Percentiles rank a stretch among this genome's conserved stretches.
phyloP scores from a whole-genome alignment of 2,888 invertebrate genomes.

The Leuctra nigra region DNA sequence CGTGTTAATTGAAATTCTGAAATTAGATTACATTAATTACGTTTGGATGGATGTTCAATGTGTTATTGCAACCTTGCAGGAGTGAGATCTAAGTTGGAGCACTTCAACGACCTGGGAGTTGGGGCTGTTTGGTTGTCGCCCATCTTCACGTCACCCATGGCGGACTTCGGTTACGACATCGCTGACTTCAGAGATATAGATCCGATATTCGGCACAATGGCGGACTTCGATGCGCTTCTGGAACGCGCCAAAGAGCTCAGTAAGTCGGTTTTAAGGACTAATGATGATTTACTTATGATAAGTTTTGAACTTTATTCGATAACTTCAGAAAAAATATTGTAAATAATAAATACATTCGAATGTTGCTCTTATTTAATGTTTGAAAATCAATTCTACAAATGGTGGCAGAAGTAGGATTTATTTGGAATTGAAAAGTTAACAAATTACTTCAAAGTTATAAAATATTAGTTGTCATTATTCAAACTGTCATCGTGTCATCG shows the following conservation, averaged over 20 bases:
- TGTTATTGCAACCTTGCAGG: too few relatives aligned
- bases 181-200: slow-evolving; percentile 68
- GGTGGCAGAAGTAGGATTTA: too few relatives aligned
- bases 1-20: too few relatives aligned
- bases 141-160: slow-evolving; percentile 73
- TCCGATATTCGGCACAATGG: slow-evolving; percentile 63
- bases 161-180: slow-evolving; percentile 84
- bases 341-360: neutral
- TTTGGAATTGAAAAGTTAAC: too few relatives aligned
- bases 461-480: too few relatives aligned
- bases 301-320: neutral
- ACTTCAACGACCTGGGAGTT: slow-evolving; percentile 59
- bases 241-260: slow-evolving; percentile 50
- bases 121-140: slow-evolving; percentile 66
- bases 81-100: slow-evolving; percentile 50
- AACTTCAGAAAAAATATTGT: neutral
- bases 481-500: too few relatives aligned
- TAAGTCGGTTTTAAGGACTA: neutral
- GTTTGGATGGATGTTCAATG: too few relatives aligned
- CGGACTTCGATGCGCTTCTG: slow-evolving; percentile 58
- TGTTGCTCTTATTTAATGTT: too few relatives aligned
- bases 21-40: too few relatives aligned
- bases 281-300: neutral
- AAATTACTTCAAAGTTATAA: too few relatives aligned
- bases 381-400: too few relatives aligned